These are phyloP conservation scores for Monochamus alternatus DNA, from an alignment of 2,888 invertebrate genomes.

Conservation along the genomic window DNA sequence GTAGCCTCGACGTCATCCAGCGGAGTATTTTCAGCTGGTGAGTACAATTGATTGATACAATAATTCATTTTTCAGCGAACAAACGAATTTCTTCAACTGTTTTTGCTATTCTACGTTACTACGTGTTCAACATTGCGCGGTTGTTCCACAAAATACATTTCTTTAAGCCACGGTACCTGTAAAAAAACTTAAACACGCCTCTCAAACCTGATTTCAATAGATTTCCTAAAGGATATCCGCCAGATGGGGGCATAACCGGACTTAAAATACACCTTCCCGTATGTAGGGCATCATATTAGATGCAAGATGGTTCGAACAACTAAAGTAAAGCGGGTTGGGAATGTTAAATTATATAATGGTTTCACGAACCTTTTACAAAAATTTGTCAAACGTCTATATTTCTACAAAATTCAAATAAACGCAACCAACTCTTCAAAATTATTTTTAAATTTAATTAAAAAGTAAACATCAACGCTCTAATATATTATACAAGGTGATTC, in stretches of 20 bases:
- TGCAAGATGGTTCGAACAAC: constrained; percentile 21
- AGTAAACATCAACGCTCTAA: too few species aligned
- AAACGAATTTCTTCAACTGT: too few species aligned
- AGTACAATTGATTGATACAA: constrained; percentile 24
- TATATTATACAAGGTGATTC: too few species aligned
- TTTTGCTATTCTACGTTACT: too few species aligned
- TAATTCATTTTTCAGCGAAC: too few species aligned
- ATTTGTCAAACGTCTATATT: too few species aligned
- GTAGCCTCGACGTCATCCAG: constrained; percentile 43
- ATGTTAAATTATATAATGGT: neutral
- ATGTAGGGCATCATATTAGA: constrained; percentile 30
- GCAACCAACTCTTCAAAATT: too few species aligned
- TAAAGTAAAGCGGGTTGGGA: constrained; percentile 5
- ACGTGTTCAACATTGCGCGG: too few species aligned
- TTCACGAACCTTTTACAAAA: neutral
- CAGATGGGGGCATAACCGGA: constrained; percentile 52
- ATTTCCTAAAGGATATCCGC: constrained; percentile 62
- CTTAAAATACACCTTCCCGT: constrained; percentile 33
- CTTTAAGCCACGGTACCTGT: neutral
- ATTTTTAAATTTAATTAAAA: too few species aligned
- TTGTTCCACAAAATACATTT: too few species aligned
- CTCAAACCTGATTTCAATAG: constrained; percentile 54
- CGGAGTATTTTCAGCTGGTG: constrained; percentile 51
- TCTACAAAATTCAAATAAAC: too few species aligned
- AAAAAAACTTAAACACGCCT: constrained; percentile 28